Evolutionary conservation across 2,113 vertebrate genomes (phyloP).

Genomic region (Gnathonemus longibarbis): DNA sequence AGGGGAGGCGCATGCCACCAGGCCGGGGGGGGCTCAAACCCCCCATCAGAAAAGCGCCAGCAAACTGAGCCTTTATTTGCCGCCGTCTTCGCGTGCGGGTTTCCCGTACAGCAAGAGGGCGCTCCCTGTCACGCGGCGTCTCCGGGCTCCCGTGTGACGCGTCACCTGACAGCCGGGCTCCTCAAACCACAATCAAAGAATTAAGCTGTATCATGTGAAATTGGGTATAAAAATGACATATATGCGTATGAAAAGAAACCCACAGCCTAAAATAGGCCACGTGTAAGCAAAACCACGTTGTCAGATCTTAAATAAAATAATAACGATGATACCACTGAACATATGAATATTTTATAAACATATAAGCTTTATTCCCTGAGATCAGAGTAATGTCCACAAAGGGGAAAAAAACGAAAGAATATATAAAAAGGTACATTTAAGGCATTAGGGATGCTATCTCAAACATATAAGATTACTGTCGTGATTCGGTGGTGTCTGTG

Average conservation of each 20-base stretch:
- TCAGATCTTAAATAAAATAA: background rate
- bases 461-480: background rate
- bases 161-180: constrained; percentile 46
- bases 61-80: constrained; percentile 59
- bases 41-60: constrained; percentile 58
- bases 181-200: constrained; percentile 38
- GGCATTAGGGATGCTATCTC: background rate
- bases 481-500: background rate
- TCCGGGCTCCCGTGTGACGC: constrained; percentile 38
- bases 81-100: constrained; percentile 43
- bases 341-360: background rate
- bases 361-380: background rate
- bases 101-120: constrained; percentile 56
- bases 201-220: background rate
- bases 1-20: background rate
- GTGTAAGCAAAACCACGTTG: background rate
- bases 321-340: background rate
- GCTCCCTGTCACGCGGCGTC: constrained; percentile 39
- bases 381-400: background rate
- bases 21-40: constrained; percentile 35
- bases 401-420: background rate
- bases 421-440: background rate
- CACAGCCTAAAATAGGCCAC: background rate
- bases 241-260: background rate
- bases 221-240: background rate